Evolutionary conservation across 35 echinoderm and acorn worm species (phyloP), one percentile per base, ranked within the genome.

Genomic region (Ophiothrix spiculata): DNA sequence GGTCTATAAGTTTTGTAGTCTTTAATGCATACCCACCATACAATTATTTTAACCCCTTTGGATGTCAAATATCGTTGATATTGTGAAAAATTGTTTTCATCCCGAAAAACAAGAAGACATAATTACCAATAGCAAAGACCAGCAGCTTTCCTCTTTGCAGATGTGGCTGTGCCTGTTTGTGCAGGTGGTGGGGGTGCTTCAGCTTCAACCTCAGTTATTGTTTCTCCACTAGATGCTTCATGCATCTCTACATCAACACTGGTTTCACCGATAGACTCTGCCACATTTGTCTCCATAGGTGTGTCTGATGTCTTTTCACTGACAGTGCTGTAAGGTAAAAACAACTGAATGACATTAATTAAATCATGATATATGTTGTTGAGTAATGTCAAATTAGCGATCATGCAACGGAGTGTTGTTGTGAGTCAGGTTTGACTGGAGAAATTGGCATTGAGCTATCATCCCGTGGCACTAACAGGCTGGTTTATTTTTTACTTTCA

Each of bases 241-340:
- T 69, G 16, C 60, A 69, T 69, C 1, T 25, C 56, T 54, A 56
- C 41, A 32, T 29, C n/a, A 1, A 1, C 12, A 31, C 23, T 36
- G 8, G 46, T 39, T 10, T 56, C 38, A n/a, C n/a, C n/a, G n/a
- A 15, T 31, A 54, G 41, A 8, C 33, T 82, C 80, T 31, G 21
- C 32, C 36, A 33, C 32, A 54, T 31, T 32, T 32, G 80, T 82
- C 35, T 82, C 80, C 80, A 82, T 82, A 16, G 39, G 80, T 19
- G 35, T 38, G 31, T 82, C 80, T 56, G 80, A 56, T 46, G 60
- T 15, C 29, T 69, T 28, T n/a, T 6, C 1, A 28, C 29, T 69
- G 25, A 10, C 25, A 69, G 3, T 25, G 60, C 60, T 69, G 23
- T 25, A 69, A n/a, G n/a, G n/a, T n/a, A n/a, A n/a, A n/a, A n/a